Percentiles rank a stretch among this genome's conserved stretches.
These are phyloP conservation scores for Lutjanus erythropterus DNA, from an alignment of 2,113 vertebrate species.

Conservation along the genomic window DNA sequence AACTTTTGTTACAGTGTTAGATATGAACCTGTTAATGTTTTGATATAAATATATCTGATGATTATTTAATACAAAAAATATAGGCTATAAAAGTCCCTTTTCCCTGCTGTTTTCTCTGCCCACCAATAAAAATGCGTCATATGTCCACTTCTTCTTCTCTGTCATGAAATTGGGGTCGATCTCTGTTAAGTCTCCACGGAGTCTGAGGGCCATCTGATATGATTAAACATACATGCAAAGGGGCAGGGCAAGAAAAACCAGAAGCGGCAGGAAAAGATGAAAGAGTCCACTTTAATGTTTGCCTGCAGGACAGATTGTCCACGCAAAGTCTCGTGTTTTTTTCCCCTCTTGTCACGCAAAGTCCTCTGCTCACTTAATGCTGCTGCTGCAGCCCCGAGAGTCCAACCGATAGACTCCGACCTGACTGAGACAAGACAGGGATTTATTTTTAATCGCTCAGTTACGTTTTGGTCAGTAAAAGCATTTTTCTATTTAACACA, in stretches of 20 bases:
- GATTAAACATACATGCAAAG: conserved; percentile 74
- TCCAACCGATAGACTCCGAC: conserved; percentile 9
- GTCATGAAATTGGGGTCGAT: not conserved
- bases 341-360: conserved; percentile 76
- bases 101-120: not conserved
- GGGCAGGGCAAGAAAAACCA: conserved; percentile 32
- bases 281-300: conserved; percentile 60
- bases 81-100: not conserved
- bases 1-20: not conserved
- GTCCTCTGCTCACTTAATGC: not conserved
- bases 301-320: conserved; percentile 63
- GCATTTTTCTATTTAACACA: not conserved
- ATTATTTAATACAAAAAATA: not conserved
- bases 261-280: conserved; percentile 69
- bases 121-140: not conserved
- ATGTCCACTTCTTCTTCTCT: not conserved
- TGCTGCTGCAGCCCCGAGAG: not conserved
- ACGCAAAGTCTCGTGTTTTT: conserved; percentile 50
- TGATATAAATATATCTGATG: not conserved
- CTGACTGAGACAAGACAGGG: not conserved
- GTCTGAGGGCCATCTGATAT: conserved; percentile 53
- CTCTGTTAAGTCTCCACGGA: not conserved
- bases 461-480: not conserved
- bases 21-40: too few species aligned
- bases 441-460: not conserved